Base-by-base conservation (phyloP, 1,140 invertebrate genomes). In the Oncopodura yosiiana region DNA sequence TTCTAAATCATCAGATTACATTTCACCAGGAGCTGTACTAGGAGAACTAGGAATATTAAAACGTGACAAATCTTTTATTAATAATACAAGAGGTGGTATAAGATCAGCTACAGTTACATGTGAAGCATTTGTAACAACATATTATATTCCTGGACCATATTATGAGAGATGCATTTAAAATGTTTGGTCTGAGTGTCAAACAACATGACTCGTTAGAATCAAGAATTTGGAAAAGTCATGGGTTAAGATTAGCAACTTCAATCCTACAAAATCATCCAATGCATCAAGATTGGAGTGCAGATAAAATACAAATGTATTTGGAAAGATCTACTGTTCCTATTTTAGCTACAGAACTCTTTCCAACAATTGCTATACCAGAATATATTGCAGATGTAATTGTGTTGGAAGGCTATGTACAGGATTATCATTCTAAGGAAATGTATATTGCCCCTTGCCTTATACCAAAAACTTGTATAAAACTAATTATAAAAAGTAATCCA, bases 11-110 rank as follows among this genome's bases (percentile, higher is more conserved):
- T 58, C 67, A 8, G 72, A 74, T 49, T 74, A 70, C 48, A 59
- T 74, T 44, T 66, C 69, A 1, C 61, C 70, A 11, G 73, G 73
- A 8, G 70, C 68, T 32, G 67, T 74, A 2, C 65, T 74, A 24
- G 73, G 73, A 2, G 73, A 74, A 56, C 67, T 72, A 55, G 68
- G 72, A n/a, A 55, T 73, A 11, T 57, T 74, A 6, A 70, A 69
- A 14, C n/a, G n/a, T n/a, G n/a, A n/a, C n/a, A n/a, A n/a, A n/a
- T n/a, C n/a, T n/a, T n/a, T n/a, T n/a, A n/a, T n/a, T n/a, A n/a
- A n/a, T n/a, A n/a, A n/a, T n/a, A n/a, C n/a, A n/a, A n/a, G n/a
- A n/a, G 66, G 68, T 39, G 63, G 62, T 34, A 62, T 60, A 2
- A 58, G 69, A 23, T 67, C 66, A 30, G 68, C 68, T 2, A 68